A percentile compares a stretch with the other conserved stretches of the same genome.
These are phyloP conservation scores for Tachysurus fulvidraco DNA, from an alignment of 2,113 vertebrate genomes.

Conservation along the genomic window DNA sequence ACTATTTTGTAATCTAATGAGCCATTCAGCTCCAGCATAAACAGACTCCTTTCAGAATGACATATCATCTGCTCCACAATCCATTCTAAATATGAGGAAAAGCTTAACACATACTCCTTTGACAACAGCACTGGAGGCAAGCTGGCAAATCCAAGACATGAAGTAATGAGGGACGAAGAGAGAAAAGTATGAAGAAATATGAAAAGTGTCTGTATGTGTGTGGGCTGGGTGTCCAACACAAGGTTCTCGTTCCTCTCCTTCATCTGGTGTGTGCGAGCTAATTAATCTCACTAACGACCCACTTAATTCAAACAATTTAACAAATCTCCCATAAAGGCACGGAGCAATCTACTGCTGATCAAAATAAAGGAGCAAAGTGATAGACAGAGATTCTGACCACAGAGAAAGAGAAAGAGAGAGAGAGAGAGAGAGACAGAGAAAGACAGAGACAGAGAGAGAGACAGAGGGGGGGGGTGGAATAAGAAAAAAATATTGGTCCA, in stretches of 20 bases:
- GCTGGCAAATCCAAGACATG: background rate
- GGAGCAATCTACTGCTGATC: constrained; percentile 9
- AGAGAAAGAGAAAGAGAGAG: too few relatives aligned
- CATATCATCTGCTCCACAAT: constrained; percentile 13
- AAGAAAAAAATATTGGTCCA: background rate
- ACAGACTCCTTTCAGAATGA: constrained; percentile 5
- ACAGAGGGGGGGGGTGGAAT: too few relatives aligned
- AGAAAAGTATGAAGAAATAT: background rate
- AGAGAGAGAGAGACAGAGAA: too few relatives aligned
- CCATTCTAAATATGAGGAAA: background rate
- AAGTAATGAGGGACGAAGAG: background rate
- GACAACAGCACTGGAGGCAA: background rate
- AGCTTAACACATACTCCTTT: background rate
- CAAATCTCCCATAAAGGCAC: constrained; percentile 50
- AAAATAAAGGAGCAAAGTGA: constrained; percentile 18
- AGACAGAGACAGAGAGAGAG: background rate
- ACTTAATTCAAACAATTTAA: constrained; percentile 57
- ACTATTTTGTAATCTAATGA: constrained; percentile 15
- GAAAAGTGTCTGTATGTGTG: constrained; percentile 5
- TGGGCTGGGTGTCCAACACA: constrained; percentile 5
- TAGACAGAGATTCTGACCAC: background rate
- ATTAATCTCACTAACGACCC: constrained; percentile 54
- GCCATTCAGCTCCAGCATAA: constrained; percentile 4
- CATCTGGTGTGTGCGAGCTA: constrained; percentile 46
- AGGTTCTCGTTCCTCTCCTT: constrained; percentile 44